Evolutionary conservation across 2,113 vertebrate genomes (phyloP).

Genomic region (Nestor notabilis): DNA sequence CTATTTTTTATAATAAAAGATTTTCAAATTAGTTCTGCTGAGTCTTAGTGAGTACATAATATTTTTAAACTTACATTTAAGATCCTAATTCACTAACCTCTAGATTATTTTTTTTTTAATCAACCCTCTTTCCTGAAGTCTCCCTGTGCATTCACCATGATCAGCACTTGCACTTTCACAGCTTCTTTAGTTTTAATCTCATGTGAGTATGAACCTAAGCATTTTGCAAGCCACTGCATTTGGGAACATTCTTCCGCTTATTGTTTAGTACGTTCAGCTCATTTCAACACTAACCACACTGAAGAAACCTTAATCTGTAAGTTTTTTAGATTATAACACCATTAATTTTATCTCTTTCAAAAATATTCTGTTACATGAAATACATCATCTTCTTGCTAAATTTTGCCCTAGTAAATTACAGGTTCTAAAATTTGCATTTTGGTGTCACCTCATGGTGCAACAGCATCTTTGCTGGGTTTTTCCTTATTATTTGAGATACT

Average conservation of each 20-base stretch:
- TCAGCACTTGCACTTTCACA: background rate
- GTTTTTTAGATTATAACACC: background rate
- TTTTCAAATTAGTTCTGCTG: background rate
- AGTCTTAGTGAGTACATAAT: background rate
- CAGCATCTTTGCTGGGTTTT: background rate
- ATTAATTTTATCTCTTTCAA: background rate
- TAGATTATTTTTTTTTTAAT: background rate
- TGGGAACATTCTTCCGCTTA: background rate
- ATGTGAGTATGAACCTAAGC: background rate
- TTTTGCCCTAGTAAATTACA: background rate
- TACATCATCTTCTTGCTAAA: background rate
- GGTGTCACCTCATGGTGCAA: background rate
- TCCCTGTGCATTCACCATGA: background rate
- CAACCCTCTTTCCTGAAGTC: background rate
- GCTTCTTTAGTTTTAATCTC: background rate
- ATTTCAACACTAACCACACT: slow-evolving; percentile 48
- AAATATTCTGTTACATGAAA: background rate
- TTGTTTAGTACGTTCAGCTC: background rate
- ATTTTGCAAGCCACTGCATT: slow-evolving; percentile 40
- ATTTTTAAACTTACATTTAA: background rate
- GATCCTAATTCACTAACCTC: background rate
- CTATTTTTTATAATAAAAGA: background rate
- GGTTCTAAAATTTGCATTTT: background rate
- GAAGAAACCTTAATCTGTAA: background rate
- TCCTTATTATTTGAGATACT: background rate